Evolutionary conservation across 1,140 invertebrate species (phyloP), one percentile per base, ranked within the genome.

Genomic region (Anthonomus grandis): DNA sequence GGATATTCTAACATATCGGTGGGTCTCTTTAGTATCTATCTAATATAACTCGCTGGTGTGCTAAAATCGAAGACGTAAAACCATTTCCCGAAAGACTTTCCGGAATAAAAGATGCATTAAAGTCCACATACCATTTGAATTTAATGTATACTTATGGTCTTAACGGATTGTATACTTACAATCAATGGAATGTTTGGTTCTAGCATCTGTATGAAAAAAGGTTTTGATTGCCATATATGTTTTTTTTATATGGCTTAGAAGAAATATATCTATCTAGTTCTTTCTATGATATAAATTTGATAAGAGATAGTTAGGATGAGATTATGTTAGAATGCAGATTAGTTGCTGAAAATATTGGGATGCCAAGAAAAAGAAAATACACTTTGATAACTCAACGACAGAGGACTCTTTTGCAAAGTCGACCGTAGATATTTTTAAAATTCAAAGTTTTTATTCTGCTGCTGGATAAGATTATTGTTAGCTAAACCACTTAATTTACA

Each of bases 341-440:
- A 38, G 36, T 38, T 38, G 36, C 36, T n/a, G 36, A 38, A 38
- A 38, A n/a, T 38, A 38, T 13, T 4, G n/a, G n/a, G n/a, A 12
- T 12, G 3, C 12, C n/a, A 38, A 38, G 36, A 38, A 38, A 38
- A 38, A 4, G n/a, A n/a, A n/a, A n/a, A n/a, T n/a, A n/a, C n/a
- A n/a, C n/a, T n/a, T n/a, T n/a, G n/a, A n/a, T n/a, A n/a, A n/a
- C n/a, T n/a, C n/a, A n/a, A n/a, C n/a, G n/a, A n/a, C n/a, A n/a
- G n/a, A n/a, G n/a, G n/a, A n/a, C n/a, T n/a, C n/a, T n/a, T n/a
- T n/a, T n/a, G n/a, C n/a, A n/a, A n/a, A n/a, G n/a, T n/a, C n/a
- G n/a, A n/a, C n/a, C n/a, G n/a, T n/a, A n/a, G n/a, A n/a, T n/a
- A 38, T 13, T 5, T 6, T 38, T 38, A 4, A 38, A 38, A 38